Percentiles rank a stretch among this genome's conserved stretches.
These are phyloP conservation scores for Sarcophaga subvicina DNA, from an alignment of 2,888 invertebrate species.

Conservation along the genomic window DNA sequence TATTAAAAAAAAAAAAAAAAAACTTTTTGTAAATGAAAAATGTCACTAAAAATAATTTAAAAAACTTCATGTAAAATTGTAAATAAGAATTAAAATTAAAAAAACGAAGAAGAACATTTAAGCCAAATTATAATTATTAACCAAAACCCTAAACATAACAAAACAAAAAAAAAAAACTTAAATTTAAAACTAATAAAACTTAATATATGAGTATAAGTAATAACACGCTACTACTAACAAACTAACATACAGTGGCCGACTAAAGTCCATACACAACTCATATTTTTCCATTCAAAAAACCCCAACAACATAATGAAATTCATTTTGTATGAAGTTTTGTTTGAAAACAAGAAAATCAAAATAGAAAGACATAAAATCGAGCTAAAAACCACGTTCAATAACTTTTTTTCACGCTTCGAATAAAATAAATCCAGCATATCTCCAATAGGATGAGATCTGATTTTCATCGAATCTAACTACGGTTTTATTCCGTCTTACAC, in stretches of 20 bases:
- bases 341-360: too few species aligned
- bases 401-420: too few species aligned
- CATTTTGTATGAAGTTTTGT: too few species aligned
- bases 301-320: too few species aligned
- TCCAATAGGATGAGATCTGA: too few species aligned
- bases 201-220: too few species aligned
- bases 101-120: conserved; percentile 33
- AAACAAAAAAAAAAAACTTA: conserved; percentile 17
- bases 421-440: too few species aligned
- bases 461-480: too few species aligned
- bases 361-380: too few species aligned
- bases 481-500: too few species aligned
- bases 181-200: conserved; percentile 22
- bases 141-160: conserved; percentile 31
- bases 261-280: not conserved
- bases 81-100: conserved; percentile 54
- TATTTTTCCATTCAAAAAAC: too few species aligned
- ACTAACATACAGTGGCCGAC: conserved; percentile 18
- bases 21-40: conserved; percentile 43
- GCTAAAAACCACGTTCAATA: too few species aligned
- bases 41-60: conserved; percentile 45
- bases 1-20: conserved; percentile 6
- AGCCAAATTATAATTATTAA: conserved; percentile 55
- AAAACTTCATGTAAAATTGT: conserved; percentile 56
- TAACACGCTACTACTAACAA: conserved; percentile 41